Conservation (phyloP, 2,888 invertebrate genomes). For the Amphipyra berbera region DNA sequence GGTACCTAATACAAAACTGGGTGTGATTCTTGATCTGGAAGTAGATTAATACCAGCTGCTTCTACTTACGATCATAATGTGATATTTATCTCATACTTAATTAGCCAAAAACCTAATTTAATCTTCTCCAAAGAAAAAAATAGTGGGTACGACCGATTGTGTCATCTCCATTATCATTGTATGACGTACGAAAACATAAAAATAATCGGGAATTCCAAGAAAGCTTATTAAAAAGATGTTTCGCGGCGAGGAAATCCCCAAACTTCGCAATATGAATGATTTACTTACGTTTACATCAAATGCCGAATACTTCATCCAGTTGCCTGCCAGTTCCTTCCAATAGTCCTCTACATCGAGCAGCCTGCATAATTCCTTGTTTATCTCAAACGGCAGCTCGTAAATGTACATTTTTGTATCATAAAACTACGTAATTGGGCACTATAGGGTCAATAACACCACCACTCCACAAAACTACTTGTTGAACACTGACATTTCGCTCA, state of each 20-base stretch:
- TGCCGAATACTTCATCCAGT: constrained; percentile 91
- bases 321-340: constrained; percentile 94
- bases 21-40: too few relatives aligned
- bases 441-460: constrained; percentile 19
- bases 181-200: constrained; percentile 26
- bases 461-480: constrained; percentile 33
- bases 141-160: neutral
- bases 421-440: constrained; percentile 41
- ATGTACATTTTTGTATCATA: constrained; percentile 86
- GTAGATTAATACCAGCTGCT: too few relatives aligned
- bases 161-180: constrained; percentile 19
- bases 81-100: too few relatives aligned
- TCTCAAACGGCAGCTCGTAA: constrained; percentile 93
- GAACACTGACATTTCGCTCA: constrained; percentile 23
- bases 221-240: constrained; percentile 41
- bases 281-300: constrained; percentile 88
- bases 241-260: constrained; percentile 54
- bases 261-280: constrained; percentile 29
- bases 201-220: constrained; percentile 54
- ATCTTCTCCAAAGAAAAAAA: neutral
- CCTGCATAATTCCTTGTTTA: constrained; percentile 92
- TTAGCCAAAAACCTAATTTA: too few relatives aligned
- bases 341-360: constrained; percentile 94
- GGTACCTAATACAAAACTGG: too few relatives aligned
- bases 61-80: too few relatives aligned